Base-by-base conservation (phyloP, 1,140 invertebrate genomes). In the Paralvinella palmiformis region DNA sequence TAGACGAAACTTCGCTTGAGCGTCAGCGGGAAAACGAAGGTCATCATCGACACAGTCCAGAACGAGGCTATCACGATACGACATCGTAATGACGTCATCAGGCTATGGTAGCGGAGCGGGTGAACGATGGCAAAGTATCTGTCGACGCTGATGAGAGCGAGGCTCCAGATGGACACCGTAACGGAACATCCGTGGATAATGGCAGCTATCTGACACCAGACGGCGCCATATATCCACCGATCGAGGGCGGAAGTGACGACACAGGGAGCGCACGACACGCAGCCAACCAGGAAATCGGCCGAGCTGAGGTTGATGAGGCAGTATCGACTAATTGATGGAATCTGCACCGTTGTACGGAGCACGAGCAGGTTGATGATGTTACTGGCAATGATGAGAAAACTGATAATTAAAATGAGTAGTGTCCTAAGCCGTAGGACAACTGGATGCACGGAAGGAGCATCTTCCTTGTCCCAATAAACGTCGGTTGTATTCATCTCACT, bases 91-190 rank as follows among this genome's bases (percentile, higher is more conserved):
- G 36, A 36, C 0, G 66, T 69, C 24, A 69, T 31, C 0, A 59
- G 15, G 27, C 41, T 35, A 15, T 59, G 48, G 41, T 69, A 71
- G 13, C 62, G 62, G 13, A 71, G 32, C 13, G 70, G 63, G 4
- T 64, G 41, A 6, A 65, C 58, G 15, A 71, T 63, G 29, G 68
- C 70, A 13, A 71, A 41, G 55, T 68, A 71, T 15, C 70, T 32
- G 55, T 71, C 68, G 29, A 69, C 50, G 36, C 68, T 68, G 22
- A 71, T 55, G 5, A 68, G 41, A 1, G 68, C 64, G 7, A 71
- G 53, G 56, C 63, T 68, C 64, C 66, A 69, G 32, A 69, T 67
- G 15, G 70, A 71, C 22, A 71, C 67, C 1, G 65, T 67, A 6
- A 64, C 67, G 0, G 69, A 69, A 1, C 53, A 50, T 17, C 67